Evolutionary conservation across 2,113 vertebrate species (phyloP), one percentile per base, ranked within the genome.

Genomic region (Poecile atricapillus): DNA sequence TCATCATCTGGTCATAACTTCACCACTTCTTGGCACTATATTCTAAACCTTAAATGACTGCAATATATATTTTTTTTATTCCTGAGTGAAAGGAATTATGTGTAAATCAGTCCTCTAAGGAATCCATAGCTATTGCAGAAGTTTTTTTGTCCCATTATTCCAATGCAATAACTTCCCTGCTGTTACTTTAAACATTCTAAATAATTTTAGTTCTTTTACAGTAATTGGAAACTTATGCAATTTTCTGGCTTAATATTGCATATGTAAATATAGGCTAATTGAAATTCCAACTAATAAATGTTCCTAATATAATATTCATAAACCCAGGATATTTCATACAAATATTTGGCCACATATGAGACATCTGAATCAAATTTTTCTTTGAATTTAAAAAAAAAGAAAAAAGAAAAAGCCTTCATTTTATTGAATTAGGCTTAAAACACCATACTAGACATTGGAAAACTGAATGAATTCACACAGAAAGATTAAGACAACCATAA

Each of bases 261-360:
- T 87, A 77, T 84, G 86, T 96, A 96, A 96, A 94, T 87, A 95
- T 18, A 92, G 37, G 58, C 28, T 96, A 93, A 94, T 88, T 95
- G 83, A 95, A 95, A 97, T 81, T 59, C 46, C 59, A 94, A 63
- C 91, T 83, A 96, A 95, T 91, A 92, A 95, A 81, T 68, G 49
- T 73, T 90, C 25, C 11, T 83, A 83, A 73, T 88, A 93, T 56
- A 92, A 86, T 91, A 91, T 83, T 87, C 67, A 88, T 95, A 95
- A 93, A 63, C 47, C 7, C 11, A 53, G 43, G 43, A 71, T 82
- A 94, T 63, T 91, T 85, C 84, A 60, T 69, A 59, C 50, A 92
- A 95, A 68, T 76, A 90, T 74, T 91, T 84, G 35, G 39, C 79
- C 4, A 6, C 33, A 59, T 79, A 79, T 65, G 30, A 92, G 71